Evolutionary conservation across 2,113 vertebrate genomes (phyloP).

Genomic region (Dasyprocta punctata): DNA sequence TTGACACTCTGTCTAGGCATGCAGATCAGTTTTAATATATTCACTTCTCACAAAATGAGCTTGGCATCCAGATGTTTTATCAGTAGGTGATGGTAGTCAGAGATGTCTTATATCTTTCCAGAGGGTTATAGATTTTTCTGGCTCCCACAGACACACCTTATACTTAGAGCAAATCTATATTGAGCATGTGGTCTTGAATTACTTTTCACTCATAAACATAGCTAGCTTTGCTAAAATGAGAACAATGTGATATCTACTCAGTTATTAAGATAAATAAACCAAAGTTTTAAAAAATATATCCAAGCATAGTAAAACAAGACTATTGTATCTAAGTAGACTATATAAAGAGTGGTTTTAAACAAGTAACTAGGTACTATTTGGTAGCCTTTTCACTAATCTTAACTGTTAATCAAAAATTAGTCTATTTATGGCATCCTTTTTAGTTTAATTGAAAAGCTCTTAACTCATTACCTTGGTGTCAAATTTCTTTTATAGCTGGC

Average conservation of each 20-base stretch:
- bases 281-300: not conserved
- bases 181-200: constrained; percentile 21
- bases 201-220: constrained; percentile 1
- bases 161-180: not conserved
- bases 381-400: constrained; percentile 27
- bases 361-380: not conserved
- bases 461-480: constrained; percentile 50
- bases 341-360: constrained; percentile 29
- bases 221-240: constrained; percentile 48
- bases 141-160: not conserved
- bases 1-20: not conserved
- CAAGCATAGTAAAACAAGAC: constrained; percentile 11
- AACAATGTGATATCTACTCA: not conserved
- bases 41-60: not conserved
- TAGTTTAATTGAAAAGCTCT: constrained; percentile 47
- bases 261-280: not conserved
- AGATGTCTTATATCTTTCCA: not conserved
- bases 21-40: constrained; percentile 38
- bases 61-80: constrained; percentile 6
- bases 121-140: constrained; percentile 7
- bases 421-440: constrained; percentile 35
- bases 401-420: constrained; percentile 55
- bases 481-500: constrained; percentile 40
- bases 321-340: constrained; percentile 20
- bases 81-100: not conserved